Conservation (phyloP, 1,140 invertebrate genomes). For the Pollicipes pollicipes region DNA sequence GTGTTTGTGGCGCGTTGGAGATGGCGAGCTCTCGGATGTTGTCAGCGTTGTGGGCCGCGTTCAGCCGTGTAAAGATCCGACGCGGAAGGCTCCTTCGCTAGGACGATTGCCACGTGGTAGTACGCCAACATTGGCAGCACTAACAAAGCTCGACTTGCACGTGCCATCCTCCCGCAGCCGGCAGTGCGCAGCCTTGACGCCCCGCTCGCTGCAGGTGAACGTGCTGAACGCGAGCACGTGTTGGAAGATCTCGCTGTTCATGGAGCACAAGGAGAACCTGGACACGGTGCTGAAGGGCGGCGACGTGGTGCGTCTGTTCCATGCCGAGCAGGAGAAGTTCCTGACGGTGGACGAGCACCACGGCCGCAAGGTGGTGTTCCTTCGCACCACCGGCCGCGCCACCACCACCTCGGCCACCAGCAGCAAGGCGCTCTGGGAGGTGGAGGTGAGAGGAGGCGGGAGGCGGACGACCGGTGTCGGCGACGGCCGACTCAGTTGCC, state of each 20-base stretch:
- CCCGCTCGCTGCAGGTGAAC: slow-evolving; percentile 49
- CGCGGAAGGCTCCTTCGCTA: no score
- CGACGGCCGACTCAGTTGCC: no score
- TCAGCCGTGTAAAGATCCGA: no score
- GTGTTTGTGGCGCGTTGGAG: not conserved
- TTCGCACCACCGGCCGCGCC: slow-evolving; percentile 50
- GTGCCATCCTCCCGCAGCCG: no score
- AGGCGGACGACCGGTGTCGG: no score
- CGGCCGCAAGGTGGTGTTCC: slow-evolving; percentile 19
- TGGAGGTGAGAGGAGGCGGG: slow-evolving; percentile 48
- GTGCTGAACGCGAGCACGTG: slow-evolving; percentile 83
- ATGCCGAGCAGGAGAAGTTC: slow-evolving; percentile 98
- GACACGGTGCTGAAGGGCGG: slow-evolving; percentile 93
- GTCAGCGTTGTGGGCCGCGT: no score
- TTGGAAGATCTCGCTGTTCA: slow-evolving; percentile 93
- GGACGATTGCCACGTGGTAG: no score
- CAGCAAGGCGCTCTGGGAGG: slow-evolving; percentile 98
- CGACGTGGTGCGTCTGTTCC: slow-evolving; percentile 95
- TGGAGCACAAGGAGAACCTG: slow-evolving; percentile 89
- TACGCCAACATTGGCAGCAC: no score
- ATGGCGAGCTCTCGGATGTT: not conserved
- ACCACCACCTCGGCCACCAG: slow-evolving; percentile 94
- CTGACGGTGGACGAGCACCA: slow-evolving; percentile 96
- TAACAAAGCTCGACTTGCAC: no score
- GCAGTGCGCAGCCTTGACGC: not conserved